A percentile compares a stretch with the other conserved stretches of the same genome.
Conservation (phyloP, 2,797 vertebrate species). For the Sarcoramphus papa region DNA sequence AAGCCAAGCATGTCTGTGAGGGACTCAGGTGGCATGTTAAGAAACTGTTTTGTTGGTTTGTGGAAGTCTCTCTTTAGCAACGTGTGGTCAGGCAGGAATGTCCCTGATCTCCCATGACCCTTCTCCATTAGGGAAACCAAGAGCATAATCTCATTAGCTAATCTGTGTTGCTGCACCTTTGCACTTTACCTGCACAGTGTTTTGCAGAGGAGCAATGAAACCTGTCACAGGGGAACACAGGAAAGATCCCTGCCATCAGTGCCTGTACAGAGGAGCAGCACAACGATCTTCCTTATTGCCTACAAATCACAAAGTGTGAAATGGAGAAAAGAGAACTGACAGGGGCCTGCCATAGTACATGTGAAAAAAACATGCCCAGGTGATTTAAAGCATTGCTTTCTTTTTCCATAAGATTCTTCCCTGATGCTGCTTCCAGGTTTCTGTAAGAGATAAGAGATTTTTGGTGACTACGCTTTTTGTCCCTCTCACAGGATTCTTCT, state of each 20-base stretch:
- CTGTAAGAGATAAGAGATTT: neutral
- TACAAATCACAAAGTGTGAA: neutral
- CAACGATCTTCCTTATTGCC: neutral
- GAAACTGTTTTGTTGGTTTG: neutral
- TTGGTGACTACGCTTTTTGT: neutral
- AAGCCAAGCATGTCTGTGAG: neutral
- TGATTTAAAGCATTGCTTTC: neutral
- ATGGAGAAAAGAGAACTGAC: neutral
- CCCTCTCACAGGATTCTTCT: neutral
- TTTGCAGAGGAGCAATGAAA: neutral
- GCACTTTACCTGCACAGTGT: neutral
- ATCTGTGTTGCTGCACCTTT: neutral
- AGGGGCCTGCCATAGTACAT: neutral
- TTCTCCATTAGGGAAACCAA: neutral
- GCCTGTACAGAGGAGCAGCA: neutral
- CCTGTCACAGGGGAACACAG: neutral
- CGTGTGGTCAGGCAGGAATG: accelerated
- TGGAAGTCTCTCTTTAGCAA: neutral
- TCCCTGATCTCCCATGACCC: neutral
- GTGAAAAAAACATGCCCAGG: neutral
- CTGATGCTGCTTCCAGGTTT: neutral
- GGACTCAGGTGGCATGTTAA: neutral
- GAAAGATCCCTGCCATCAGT: neutral
- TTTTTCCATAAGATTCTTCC: neutral
- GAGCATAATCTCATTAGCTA: neutral